These are phyloP conservation scores for Xestobium rufovillosum DNA, from an alignment of 2,888 invertebrate species.

Conservation along the genomic window DNA sequence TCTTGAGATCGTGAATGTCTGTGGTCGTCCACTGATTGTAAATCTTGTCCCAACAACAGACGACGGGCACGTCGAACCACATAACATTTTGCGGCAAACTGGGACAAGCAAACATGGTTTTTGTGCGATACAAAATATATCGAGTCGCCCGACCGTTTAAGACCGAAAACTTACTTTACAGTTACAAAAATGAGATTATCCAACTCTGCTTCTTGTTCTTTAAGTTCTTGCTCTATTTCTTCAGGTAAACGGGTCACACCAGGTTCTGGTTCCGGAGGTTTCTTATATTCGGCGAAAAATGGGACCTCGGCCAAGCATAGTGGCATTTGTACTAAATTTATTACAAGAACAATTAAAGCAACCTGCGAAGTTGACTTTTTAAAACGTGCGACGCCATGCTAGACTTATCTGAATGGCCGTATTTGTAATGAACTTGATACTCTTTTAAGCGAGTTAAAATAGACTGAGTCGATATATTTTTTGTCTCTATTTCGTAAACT, in stretches of 20 bases:
- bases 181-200: conserved; percentile 64
- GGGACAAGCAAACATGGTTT: no score
- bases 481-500: no score
- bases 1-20: conserved; percentile 49
- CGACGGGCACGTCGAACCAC: conserved; percentile 38
- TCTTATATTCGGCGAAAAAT: conserved; percentile 61
- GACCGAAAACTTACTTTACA: conserved; percentile 60
- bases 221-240: conserved; percentile 73
- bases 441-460: no score
- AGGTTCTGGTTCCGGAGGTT: conserved; percentile 57
- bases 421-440: no score
- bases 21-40: conserved; percentile 33
- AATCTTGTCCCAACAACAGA: conserved; percentile 36
- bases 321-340: conserved; percentile 53
- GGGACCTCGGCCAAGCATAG: conserved; percentile 51
- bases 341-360: conserved; percentile 18
- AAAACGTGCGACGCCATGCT: no score
- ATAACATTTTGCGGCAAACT: conserved; percentile 38
- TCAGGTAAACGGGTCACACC: conserved; percentile 66
- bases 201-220: conserved; percentile 62
- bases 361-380: no score
- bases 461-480: no score
- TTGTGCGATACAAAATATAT: no score
- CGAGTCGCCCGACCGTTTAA: no score
- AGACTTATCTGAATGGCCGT: no score